phyloP scores from a whole-genome alignment of 2,888 invertebrate species.

The Busseola fusca region DNA sequence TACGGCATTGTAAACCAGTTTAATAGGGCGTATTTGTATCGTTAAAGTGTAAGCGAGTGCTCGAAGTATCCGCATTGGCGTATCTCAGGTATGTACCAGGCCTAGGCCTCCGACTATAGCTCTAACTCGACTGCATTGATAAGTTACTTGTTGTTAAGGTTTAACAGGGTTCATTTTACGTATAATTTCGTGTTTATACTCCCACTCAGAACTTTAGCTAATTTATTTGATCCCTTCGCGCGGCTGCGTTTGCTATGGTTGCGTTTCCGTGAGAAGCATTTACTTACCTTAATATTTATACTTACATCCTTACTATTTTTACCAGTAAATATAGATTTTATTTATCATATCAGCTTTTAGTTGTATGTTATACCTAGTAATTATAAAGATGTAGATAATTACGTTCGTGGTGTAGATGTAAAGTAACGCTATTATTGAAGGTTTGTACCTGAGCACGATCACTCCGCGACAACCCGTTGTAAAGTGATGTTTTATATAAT shows the following conservation, averaged over 20 bases:
- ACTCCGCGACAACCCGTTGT: slow-evolving; percentile 58
- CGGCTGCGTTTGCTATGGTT: slow-evolving; percentile 54
- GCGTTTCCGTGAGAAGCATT: slow-evolving; percentile 73
- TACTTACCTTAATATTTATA: slow-evolving; percentile 77
- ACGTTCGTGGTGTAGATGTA: slow-evolving; percentile 68
- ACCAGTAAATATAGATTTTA: slow-evolving; percentile 85
- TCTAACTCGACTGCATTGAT: slow-evolving; percentile 60
- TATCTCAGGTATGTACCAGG: slow-evolving; percentile 82
- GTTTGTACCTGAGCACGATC: slow-evolving; percentile 77
- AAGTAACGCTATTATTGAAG: slow-evolving; percentile 69
- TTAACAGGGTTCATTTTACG: slow-evolving; percentile 82
- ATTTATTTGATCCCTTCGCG: slow-evolving; percentile 73
- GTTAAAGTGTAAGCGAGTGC: slow-evolving; percentile 82
- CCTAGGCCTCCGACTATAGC: slow-evolving; percentile 54
- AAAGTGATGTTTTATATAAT: slow-evolving; percentile 61
- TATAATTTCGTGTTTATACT: slow-evolving; percentile 68
- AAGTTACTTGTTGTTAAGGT: slow-evolving; percentile 69
- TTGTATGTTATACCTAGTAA: slow-evolving; percentile 78
- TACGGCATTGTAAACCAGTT: slow-evolving; percentile 78
- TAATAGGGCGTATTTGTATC: slow-evolving; percentile 75
- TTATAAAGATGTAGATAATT: slow-evolving; percentile 77
- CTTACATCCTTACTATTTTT: slow-evolving; percentile 76
- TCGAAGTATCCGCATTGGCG: slow-evolving; percentile 75
- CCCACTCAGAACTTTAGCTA: slow-evolving; percentile 68
- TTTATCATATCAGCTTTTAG: slow-evolving; percentile 85